Conservation (phyloP, 2,888 invertebrate genomes). For the Drosophila birchii region DNA sequence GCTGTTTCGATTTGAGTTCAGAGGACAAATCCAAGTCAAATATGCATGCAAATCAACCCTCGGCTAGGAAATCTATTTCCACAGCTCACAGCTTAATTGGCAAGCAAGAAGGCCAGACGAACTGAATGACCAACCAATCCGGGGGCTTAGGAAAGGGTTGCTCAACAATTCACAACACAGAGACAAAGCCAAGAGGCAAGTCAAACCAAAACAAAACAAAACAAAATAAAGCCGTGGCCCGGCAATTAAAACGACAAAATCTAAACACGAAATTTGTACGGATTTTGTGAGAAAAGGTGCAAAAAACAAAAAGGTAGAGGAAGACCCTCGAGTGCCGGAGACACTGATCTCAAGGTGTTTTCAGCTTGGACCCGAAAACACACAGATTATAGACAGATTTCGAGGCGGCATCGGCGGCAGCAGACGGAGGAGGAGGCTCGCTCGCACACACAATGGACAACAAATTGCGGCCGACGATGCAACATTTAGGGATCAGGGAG, state of each 20-base stretch:
- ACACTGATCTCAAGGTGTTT: conserved; percentile 68
- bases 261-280: conserved; percentile 76
- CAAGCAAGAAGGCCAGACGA: conserved; percentile 49
- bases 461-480: conserved; percentile 76
- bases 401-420: conserved; percentile 51
- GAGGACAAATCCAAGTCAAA: conserved; percentile 81
- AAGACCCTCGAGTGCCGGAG: conserved; percentile 60
- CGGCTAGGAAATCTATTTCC: conserved; percentile 73
- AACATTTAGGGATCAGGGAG: conserved; percentile 30
- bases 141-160: conserved; percentile 53
- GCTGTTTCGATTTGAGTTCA: conserved; percentile 70
- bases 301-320: conserved; percentile 41
- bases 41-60: conserved; percentile 59
- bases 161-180: conserved; percentile 36
- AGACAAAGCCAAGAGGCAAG: conserved; percentile 10
- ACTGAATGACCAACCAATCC: conserved; percentile 29
- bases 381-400: conserved; percentile 80
- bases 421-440: conserved; percentile 15
- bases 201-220: conserved; percentile 40
- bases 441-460: conserved; percentile 61
- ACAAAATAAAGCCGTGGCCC: conserved; percentile 52
- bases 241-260: conserved; percentile 80
- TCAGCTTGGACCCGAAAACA: conserved; percentile 48
- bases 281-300: conserved; percentile 72
- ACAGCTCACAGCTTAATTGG: conserved; percentile 70